Conservation (phyloP, 2,797 vertebrate species). For the Mormyrops boulengeri region DNA sequence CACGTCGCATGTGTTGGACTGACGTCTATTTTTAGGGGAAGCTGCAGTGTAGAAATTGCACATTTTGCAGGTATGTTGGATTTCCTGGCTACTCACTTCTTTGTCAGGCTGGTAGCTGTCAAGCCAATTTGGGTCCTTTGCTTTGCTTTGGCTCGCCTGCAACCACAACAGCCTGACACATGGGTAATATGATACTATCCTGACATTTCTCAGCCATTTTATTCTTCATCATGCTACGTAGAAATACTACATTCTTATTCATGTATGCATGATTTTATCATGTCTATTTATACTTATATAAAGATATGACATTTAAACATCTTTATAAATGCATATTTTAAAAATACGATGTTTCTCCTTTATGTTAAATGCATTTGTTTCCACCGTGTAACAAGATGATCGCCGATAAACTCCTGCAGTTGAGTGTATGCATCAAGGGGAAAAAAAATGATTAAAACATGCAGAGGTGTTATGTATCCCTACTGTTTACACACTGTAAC, state of each 20-base stretch:
- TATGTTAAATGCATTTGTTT: not conserved
- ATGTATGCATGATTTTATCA: not conserved
- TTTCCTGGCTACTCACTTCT: not conserved
- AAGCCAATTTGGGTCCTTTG: not conserved
- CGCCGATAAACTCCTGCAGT: not conserved
- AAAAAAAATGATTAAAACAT: not conserved
- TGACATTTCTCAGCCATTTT: not conserved
- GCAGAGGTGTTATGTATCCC: not conserved
- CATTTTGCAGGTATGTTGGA: not conserved
- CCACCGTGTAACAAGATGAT: not conserved
- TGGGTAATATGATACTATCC: not conserved
- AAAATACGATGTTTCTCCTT: not conserved
- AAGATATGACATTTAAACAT: not conserved
- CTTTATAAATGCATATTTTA: not conserved
- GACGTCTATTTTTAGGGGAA: conserved; percentile 10
- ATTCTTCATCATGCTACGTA: not conserved
- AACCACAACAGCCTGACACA: not conserved
- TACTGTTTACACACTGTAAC: not conserved
- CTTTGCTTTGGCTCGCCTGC: not conserved
- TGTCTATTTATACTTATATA: not conserved
- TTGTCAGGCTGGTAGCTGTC: not conserved
- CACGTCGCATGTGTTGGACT: not conserved
- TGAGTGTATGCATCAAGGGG: not conserved
- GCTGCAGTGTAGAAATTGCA: not conserved
- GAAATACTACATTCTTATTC: not conserved